These are phyloP conservation scores for Psephotus haematonotus DNA, from an alignment of 2,113 vertebrate species.

Conservation along the genomic window DNA sequence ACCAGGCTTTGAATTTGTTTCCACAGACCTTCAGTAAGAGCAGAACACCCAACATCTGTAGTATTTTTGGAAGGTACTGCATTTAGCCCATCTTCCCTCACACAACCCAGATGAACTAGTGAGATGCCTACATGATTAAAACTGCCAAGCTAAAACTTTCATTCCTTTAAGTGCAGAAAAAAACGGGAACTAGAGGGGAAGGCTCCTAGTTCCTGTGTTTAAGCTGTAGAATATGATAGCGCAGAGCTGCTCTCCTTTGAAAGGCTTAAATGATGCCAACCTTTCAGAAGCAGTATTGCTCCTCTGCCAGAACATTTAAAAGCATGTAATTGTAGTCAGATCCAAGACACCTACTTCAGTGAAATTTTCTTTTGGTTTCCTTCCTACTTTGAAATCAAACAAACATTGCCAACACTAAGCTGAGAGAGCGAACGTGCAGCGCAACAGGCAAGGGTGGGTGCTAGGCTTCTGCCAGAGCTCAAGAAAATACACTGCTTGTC, in stretches of 20 bases:
- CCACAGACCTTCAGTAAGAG: not conserved
- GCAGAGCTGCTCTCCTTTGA: not conserved
- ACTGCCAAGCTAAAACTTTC: not conserved
- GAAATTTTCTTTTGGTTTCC: constrained; percentile 5
- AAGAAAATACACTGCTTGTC: not conserved
- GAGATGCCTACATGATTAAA: not conserved
- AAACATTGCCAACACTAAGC: not conserved
- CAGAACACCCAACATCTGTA: not conserved
- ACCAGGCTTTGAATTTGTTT: not conserved
- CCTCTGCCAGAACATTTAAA: not conserved
- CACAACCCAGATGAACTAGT: not conserved
- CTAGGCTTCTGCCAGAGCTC: not conserved
- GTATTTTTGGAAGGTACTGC: not conserved
- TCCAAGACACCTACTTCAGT: not conserved
- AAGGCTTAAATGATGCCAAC: not conserved
- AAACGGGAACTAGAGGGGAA: not conserved
- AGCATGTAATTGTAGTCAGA: not conserved
- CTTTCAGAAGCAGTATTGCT: not conserved
- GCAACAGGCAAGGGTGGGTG: not conserved
- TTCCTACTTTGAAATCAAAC: not conserved
- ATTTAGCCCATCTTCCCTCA: not conserved
- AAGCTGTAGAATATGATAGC: not conserved
- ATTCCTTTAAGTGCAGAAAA: not conserved
- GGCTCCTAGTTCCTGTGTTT: not conserved
- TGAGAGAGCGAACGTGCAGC: not conserved